Conservation (phyloP, 2,888 invertebrate species). For the Gastrophysa polygoni region DNA sequence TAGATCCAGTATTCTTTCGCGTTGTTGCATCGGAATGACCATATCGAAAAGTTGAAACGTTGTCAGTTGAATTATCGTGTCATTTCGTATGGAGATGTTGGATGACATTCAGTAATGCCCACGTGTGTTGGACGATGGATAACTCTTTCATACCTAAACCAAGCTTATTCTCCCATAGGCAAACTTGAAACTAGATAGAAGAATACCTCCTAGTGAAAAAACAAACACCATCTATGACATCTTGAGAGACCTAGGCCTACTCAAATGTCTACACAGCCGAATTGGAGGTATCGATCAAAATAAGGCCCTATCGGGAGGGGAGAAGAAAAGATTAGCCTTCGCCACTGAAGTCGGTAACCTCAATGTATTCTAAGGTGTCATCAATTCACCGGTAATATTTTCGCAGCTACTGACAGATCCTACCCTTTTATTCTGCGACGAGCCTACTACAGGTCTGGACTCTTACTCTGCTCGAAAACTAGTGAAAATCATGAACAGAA, state of each 20-base stretch:
- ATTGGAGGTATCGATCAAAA: conserved; percentile 78
- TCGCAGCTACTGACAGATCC: conserved; percentile 85
- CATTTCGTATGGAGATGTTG: no score
- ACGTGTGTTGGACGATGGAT: no score
- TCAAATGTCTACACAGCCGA: conserved; percentile 71
- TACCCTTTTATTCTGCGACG: conserved; percentile 90
- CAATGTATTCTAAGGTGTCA: conserved; percentile 24
- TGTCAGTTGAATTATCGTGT: no score
- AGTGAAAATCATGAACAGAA: conserved; percentile 70
- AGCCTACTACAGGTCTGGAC: conserved; percentile 93
- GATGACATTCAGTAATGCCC: no score
- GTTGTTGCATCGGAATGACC: no score
- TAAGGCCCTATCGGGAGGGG: conserved; percentile 91
- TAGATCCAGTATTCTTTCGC: no score
- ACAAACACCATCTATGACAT: conserved; percentile 72
- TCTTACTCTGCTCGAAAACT: conserved; percentile 91
- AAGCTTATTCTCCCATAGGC: conserved; percentile 63
- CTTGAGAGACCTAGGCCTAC: conserved; percentile 73
- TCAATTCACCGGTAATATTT: background rate
- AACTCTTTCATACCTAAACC: background rate
- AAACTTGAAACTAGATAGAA: conserved; percentile 76
- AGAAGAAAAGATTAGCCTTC: conserved; percentile 89
- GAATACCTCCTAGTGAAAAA: conserved; percentile 66
- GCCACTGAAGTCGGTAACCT: conserved; percentile 74
- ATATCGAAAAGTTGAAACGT: no score